Evolutionary conservation across 2,888 invertebrate genomes (phyloP), one percentile per base, ranked within the genome.

Genomic region (Tortrix viridana): DNA sequence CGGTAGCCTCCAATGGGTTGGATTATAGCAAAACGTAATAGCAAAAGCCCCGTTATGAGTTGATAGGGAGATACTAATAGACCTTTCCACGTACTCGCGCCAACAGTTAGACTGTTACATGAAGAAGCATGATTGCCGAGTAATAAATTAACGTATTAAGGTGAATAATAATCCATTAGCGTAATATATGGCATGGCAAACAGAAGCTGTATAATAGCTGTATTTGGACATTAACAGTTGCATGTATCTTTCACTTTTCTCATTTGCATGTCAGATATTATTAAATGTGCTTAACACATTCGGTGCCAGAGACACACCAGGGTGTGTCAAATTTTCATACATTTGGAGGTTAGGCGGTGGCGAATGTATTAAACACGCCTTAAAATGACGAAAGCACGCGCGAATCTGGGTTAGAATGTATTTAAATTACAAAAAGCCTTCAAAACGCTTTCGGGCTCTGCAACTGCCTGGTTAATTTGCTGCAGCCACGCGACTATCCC

Each of bases 51-150:
- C 88, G 89, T 88, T 88, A 86, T 67, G 49, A 67, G 75, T 76
- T 87, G 85, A 88, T 88, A 84, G 86, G 77, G 77, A 77, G 79
- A 75, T 70, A 71, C 71, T 84, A 84, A 85, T 84, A 80, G 81
- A 79, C 79, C 73, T 73, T 74, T 76, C 62, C 54, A 41, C 23
- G 77, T 78, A 82, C 84, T 82, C 77, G 73, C 58, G 64, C 66
- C 68, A 78, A 87, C 89, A 84, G 88, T 88, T 88, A 87, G 74
- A 75, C 76, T 76, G 79, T 82, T 41, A n/a, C n/a, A 41, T 41
- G 41, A 41, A 41, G 5, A 16, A 60, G 43, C 44, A 9, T 32
- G 44, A 52, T 50, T 46, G 37, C 44, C 38, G 49, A 38, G 16
- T 38, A 41, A 63, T 63, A 57, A 63, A 63, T 57, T 47, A 32